Base-by-base conservation (phyloP, 2,888 invertebrate species). In the Caenorhabditis plicata region DNA sequence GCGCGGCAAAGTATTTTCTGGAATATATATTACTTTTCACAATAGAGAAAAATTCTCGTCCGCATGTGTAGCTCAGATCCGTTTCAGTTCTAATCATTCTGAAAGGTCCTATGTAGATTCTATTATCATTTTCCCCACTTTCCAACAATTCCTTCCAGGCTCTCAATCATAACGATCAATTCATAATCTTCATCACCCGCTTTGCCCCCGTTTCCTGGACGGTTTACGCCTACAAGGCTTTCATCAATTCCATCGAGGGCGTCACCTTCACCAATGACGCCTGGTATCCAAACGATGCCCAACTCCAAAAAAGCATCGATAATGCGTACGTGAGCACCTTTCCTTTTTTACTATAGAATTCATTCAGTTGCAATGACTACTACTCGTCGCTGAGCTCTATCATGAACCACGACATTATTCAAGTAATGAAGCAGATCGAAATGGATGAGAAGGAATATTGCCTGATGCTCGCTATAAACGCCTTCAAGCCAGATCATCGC, bases 391-490 rank as follows among this genome's bases (percentile, higher is more conserved):
- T 66, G 26, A 26, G 50, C 2, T 50, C 49, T 9, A 52, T 56
- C n/a, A 63, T 66, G 40, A 39, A 46, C 43, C 47, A 52, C 4
- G 64, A 64, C 22, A 46, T 71, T 15, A 52, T 71, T 1, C 15
- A 52, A 15, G 52, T 49, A 17, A 71, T 71, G 68, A 39, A 44
- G 8, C 35, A 45, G 32, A 39, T 68, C 33, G 23, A 49, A 8
- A 64, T 71, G 62, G 52, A 52, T 29, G 71, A 71, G 25, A 66
- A 66, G 19, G 71, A 71, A 42, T 71, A 48, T 26, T 55, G 50
- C 3, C 19, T 33, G 2, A 46, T 61, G 50, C 17, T 55, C 11
- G 54, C 51, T 2, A 50, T 55, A n/a, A 27, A 39, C 4, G 17
- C 45, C 2, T 60, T 54, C 23, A 26, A 50, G 29, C 15, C 46